These are phyloP conservation scores for Vandiemenella viatica DNA, from an alignment of 2,888 invertebrate species.

Conservation along the genomic window DNA sequence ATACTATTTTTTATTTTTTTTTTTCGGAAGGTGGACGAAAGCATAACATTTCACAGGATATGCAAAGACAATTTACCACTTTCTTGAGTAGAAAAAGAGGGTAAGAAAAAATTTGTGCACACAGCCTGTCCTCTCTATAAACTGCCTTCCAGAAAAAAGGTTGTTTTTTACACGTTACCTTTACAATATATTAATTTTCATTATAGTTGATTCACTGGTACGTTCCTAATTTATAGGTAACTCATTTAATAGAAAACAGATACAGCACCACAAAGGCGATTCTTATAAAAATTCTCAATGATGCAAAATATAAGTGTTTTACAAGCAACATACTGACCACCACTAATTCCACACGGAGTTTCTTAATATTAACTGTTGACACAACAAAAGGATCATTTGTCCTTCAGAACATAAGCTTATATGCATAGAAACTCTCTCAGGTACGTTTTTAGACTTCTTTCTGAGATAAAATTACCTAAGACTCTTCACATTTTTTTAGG, in stretches of 20 bases:
- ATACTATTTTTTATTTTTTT: too few relatives aligned
- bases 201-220: background rate
- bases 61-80: conserved; percentile 9
- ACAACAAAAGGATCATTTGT: too few relatives aligned
- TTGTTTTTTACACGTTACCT: background rate
- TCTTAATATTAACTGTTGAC: too few relatives aligned
- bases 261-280: background rate
- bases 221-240: background rate
- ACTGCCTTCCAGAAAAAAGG: conserved; percentile 14
- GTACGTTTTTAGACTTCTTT: too few relatives aligned
- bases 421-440: too few relatives aligned
- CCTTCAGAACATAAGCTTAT: too few relatives aligned
- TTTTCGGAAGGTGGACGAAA: conserved; percentile 18
- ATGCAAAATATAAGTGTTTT: background rate
- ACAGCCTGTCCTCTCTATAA: conserved; percentile 17
- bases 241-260: background rate
- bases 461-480: too few relatives aligned
- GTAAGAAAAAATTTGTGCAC: conserved; percentile 15
- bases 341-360: too few relatives aligned
- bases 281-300: background rate
- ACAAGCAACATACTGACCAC: background rate
- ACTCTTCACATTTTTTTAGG: too few relatives aligned
- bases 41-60: conserved; percentile 17
- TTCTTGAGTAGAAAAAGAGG: conserved; percentile 17
- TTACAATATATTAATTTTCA: background rate